Evolutionary conservation across 1,140 invertebrate species (phyloP), one percentile per base, ranked within the genome.

Genomic region (Eciton burchellii): DNA sequence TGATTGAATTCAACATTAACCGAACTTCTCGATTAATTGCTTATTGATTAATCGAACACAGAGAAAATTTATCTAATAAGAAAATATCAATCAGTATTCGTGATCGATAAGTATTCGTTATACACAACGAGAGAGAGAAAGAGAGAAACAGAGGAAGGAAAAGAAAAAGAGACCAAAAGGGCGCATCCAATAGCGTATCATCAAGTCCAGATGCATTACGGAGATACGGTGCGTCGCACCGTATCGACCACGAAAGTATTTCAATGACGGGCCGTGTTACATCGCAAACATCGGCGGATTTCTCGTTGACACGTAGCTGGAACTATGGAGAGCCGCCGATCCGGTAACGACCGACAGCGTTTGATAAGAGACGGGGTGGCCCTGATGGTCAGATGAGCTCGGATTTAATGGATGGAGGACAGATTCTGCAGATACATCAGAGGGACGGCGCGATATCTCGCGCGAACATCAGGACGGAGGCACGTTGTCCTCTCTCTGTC

Each of bases 341-440:
- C 63, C 73, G 26, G 54, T 88, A 88, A 88, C 77, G 85, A 88
- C 59, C 73, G 26, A 56, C 70, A 56, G 65, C 47, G 63, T 88
- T 86, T 82, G 83, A 88, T 89, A 89, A 89, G 86, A 81, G 82
- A 84, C 56, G 74, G 60, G 72, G 35, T 70, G 57, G 68, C 54
- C 45, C 41, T 19, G 79, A 60, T 71, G 84, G 68, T 85, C 76
- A 81, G 89, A 89, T 88, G 85, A 89, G 86, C 81, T 88, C 79
- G 85, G 81, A 90, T 92, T 91, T 92, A 94, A 93, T 93, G 92
- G 91, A 93, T 91, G 83, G 89, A 92, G 88, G 83, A 92, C 89
- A 92, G 89, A 92, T 93, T 93, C 89, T 86, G 84, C 85, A 93
- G 92, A 93, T 94, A 92, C 88, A 92, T 90, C 90, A 90, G 90